Evolutionary conservation across 2,888 invertebrate genomes (phyloP).

Genomic region (Clepsis dumicolana): DNA sequence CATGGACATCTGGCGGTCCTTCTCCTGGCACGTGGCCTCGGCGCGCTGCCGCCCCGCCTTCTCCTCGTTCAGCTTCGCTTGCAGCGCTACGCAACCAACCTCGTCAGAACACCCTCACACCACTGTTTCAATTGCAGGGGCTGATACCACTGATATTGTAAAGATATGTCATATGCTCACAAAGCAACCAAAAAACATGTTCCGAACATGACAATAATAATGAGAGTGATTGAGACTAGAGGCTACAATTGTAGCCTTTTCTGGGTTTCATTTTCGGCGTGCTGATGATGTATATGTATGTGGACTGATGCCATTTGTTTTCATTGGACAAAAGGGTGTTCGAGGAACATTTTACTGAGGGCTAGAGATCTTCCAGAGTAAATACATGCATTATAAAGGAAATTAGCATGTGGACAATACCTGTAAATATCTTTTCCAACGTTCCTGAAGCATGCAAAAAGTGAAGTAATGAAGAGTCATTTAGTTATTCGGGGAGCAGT

Average conservation of each 20-base stretch:
- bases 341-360: background rate
- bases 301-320: background rate
- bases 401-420: slow-evolving; percentile 85
- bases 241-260: no score
- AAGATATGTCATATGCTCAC: no score
- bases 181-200: no score
- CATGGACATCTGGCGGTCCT: slow-evolving; percentile 97
- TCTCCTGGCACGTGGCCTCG: slow-evolving; percentile 95
- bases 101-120: slow-evolving; percentile 11
- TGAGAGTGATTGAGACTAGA: no score
- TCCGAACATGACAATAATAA: no score
- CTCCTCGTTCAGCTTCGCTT: slow-evolving; percentile 96
- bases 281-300: no score
- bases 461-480: slow-evolving; percentile 71
- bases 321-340: background rate
- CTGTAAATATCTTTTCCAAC: slow-evolving; percentile 89
- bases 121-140: background rate
- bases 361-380: slow-evolving; percentile 4
- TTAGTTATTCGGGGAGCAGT: slow-evolving; percentile 57
- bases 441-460: slow-evolving; percentile 88
- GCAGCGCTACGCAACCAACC: slow-evolving; percentile 88
- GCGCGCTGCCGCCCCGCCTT: slow-evolving; percentile 94
- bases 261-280: no score
- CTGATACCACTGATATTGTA: no score
- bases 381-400: slow-evolving; percentile 48